A percentile compares a stretch with the other conserved stretches of the same genome.
phyloP scores from a whole-genome alignment of 2,797 vertebrate genomes.

The Mormyrus proboscirostris region DNA sequence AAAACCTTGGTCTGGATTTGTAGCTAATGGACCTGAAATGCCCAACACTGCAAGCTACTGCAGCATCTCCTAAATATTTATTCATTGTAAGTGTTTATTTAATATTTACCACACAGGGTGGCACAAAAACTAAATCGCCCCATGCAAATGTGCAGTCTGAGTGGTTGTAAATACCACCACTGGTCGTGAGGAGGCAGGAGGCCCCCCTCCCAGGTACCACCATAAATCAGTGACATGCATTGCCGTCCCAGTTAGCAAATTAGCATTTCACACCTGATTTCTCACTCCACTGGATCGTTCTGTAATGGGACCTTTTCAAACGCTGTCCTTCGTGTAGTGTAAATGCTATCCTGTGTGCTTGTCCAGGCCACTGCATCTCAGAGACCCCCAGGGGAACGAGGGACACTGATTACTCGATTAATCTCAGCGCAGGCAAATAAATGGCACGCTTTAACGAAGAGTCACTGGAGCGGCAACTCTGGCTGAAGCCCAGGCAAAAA shows the following conservation, averaged over 20 bases:
- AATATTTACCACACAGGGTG: neutral
- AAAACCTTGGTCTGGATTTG: too few species aligned
- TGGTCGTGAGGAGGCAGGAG: neutral
- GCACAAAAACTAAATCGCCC: neutral
- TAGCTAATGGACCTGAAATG: too few species aligned
- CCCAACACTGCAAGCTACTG: neutral
- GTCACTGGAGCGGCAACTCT: neutral
- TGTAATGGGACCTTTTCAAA: neutral
- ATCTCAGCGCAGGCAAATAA: constrained; percentile 2
- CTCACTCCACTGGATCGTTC: neutral
- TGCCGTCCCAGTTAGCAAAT: neutral
- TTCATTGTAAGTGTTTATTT: neutral
- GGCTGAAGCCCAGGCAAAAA: neutral
- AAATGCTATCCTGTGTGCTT: neutral
- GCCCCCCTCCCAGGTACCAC: neutral
- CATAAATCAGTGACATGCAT: neutral
- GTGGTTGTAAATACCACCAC: neutral
- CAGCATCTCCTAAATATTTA: neutral
- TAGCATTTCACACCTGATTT: neutral
- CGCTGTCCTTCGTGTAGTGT: neutral
- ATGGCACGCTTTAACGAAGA: constrained; percentile 15
- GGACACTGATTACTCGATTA: constrained; percentile 15
- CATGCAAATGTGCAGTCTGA: neutral
- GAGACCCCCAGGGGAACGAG: neutral
- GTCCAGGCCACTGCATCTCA: neutral